phyloP scores from a whole-genome alignment of 2,113 vertebrate species.

The Muntiacus muntjak region DNA sequence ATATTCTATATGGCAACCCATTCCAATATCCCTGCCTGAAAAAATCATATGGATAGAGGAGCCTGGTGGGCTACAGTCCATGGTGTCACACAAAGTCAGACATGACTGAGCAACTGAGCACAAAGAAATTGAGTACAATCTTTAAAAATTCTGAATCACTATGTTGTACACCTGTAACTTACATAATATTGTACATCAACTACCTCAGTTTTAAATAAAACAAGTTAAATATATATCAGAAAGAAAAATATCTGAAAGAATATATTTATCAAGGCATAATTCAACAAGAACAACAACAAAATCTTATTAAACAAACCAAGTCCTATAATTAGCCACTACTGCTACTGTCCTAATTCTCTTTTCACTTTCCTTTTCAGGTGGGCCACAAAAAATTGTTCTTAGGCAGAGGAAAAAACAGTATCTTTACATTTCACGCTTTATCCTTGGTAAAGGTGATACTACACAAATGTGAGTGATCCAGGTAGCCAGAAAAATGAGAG shows the following conservation, averaged over 20 bases:
- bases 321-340: background rate
- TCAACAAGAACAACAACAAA: background rate
- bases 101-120: background rate
- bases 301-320: background rate
- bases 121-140: background rate
- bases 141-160: background rate
- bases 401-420: background rate
- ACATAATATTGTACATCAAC: background rate
- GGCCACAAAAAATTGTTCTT: background rate
- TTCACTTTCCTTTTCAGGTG: background rate
- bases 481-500: background rate
- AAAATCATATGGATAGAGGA: background rate
- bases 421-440: background rate
- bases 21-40: background rate
- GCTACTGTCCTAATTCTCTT: background rate
- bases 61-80: rapidly evolving
- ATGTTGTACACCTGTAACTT: background rate
- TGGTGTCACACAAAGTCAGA: background rate
- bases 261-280: background rate
- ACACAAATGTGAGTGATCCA: background rate
- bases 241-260: background rate
- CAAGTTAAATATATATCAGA: background rate
- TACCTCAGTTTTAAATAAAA: background rate
- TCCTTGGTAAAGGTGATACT: background rate
- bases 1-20: background rate